Base-by-base conservation (phyloP, 2,888 invertebrate species). In the Embidobia sp. region DNA sequence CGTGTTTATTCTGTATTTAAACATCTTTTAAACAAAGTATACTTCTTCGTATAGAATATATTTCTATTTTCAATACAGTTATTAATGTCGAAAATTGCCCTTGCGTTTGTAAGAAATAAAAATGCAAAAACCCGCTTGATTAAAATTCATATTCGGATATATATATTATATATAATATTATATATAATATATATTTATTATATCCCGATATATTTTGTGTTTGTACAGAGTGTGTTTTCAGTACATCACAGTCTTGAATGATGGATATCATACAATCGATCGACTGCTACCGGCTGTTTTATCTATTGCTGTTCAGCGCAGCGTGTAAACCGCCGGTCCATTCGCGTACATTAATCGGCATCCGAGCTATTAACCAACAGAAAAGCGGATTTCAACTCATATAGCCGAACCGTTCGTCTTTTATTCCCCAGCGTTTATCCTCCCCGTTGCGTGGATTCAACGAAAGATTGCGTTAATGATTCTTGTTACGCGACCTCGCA, bases 321-420 rank as follows among this genome's bases (percentile, higher is more conserved):
- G 69, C 79, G 75, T 79, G 76, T 78, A 79, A 77, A 77, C 77
- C 79, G 76, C 78, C 78, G 73, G 76, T 37, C 78, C 74, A 81
- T 82, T 80, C 78, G 75, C 78, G 77, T 76, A 78, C 79, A 80
- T 83, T 80, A 80, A 79, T 80, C 79, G 77, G 73, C 79, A 81
- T 81, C 78, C 77, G 78, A 80, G 79, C 81, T 80, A 82, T 82
- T 81, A 80, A 81, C 77, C 80, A 78, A 61, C 77, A 79, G 79
- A 81, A 83, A 82, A 80, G 81, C 81, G 81, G 82, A 83, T 83
- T 82, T 81, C 74, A 81, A 80, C 72, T 83, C 80, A 80, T 80
- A 80, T 75, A 81, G 75, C 77, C 80, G 79, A 76, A 72, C 73
- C 42, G 57, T 80, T 76, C 77, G 57, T 57, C 73, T 74, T 59